Evolutionary conservation across 2,888 invertebrate species (phyloP), one percentile per base, ranked within the genome.

Genomic region (Diarsia mendica): DNA sequence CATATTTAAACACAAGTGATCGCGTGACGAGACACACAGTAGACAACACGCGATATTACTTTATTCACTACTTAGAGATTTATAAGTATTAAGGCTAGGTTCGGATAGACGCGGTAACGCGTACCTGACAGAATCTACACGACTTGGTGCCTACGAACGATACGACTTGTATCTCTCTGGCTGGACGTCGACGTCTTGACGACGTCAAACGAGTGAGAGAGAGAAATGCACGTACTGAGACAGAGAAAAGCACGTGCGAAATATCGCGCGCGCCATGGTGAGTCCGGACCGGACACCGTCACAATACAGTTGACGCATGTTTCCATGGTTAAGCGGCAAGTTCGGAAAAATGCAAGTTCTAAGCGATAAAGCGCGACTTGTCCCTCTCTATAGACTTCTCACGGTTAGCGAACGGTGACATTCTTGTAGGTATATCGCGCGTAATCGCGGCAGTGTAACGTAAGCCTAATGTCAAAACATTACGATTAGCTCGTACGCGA

Each of bases 391-490:
- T 18, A 58, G 3, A 3, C 18, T 18, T 28, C 28, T 28, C 58
- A 28, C 8, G 68, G 33, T 23, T 55, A 13, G n/a, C 5, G 13
- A 10, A 28, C 49, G 18, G 23, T 15, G 20, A 39, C 20, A 53
- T 39, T 6, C 39, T 39, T 8, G 20, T 28, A 9, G 9, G 2
- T n/a, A 44, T n/a, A 51, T 44, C 28, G 55, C 53, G 48, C n/a
- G 48, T 3, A 10, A 28, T 63, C 69, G 79, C 73, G 39, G 0
- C 51, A 33, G 33, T 75, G 18, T 23, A 15, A 33, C 11, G 20
- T 20, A 15, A 1, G 18, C 75, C 66, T 84, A 39, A 82, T 72
- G 69, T 84, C 84, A 84, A 84, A 84, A 84, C 72, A 74, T 82
- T 63, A 82, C 44, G 51, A 68, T 63, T 68, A 72, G 33, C 51